Evolutionary conservation across 2,797 vertebrate genomes (phyloP), one percentile per base, ranked within the genome.

Genomic region (Syndactyla subalaris): DNA sequence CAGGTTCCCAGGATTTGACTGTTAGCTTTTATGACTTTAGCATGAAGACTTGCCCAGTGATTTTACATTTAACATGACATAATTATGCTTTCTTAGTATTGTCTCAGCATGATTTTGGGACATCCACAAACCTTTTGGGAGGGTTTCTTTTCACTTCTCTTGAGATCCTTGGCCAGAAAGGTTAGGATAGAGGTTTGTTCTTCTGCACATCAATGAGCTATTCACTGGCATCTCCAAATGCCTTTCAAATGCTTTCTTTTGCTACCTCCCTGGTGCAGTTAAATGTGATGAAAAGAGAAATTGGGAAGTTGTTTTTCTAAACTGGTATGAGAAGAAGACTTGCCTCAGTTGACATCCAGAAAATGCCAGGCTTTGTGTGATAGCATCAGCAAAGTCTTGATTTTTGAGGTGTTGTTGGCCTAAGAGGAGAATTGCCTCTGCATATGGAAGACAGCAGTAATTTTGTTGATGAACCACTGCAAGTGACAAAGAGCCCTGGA

Each of bases 401-500:
- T 88, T 92, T 89, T 49, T 39, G 75, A 85, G 85, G 46, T 12
- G 14, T 52, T 46, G 36, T 46, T 88, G 76, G 43, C 46, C 58
- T 43, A 55, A 88, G 78, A 93, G 46, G 59, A 66, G 61, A 80
- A 49, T 57, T 83, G 49, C 75, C 79, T 65, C 82, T 68, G 34
- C 45, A 3, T 49, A 41, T 74, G 54, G 61, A 80, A 77, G 65
- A 65, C 13, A 66, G 62, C 74, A 74, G 51, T 68, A 52, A 65
- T 92, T 94, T 70, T 86, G 61, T 74, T 89, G 92, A 80, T 79
- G 78, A 91, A 52, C 57, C 30, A 32, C 43, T 78, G 85, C 85
- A 80, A 65, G 65, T 68, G 87, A 88, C 89, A 83, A 9, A 55
- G 70, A 92, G 76, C 59, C 62, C 55, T 90, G 57, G 51, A 74